phyloP scores from a whole-genome alignment of 2,888 invertebrate species.

The Heteromurus nitidus region DNA sequence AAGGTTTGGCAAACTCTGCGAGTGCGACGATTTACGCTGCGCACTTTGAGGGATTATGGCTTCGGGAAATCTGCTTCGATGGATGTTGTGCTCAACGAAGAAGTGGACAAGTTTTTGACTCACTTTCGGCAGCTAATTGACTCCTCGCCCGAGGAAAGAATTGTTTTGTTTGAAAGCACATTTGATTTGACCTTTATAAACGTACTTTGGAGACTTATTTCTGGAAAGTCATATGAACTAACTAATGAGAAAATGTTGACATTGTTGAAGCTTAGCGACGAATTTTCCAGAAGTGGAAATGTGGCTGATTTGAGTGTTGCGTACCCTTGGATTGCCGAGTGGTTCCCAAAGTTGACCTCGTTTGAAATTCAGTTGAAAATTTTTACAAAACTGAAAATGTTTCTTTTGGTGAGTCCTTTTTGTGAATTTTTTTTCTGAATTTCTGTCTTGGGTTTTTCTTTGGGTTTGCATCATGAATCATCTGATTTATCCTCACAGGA shows the following conservation, averaged over 20 bases:
- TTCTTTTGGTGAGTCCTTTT: background rate
- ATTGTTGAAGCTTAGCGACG: background rate
- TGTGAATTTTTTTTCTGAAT: background rate
- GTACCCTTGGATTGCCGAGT: background rate
- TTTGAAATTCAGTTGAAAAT: background rate
- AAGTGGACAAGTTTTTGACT: conserved; percentile 17
- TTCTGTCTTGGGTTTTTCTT: no score
- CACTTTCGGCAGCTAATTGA: background rate
- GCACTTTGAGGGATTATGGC: conserved; percentile 36
- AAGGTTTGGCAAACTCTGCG: conserved; percentile 20
- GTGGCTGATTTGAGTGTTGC: background rate
- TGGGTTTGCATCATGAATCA: no score
- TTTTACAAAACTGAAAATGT: background rate
- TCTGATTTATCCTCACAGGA: no score
- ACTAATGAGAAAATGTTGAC: background rate
- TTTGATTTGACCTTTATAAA: background rate
- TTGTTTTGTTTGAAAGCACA: no score
- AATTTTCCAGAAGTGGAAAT: background rate
- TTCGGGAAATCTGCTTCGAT: conserved; percentile 26
- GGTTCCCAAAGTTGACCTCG: background rate
- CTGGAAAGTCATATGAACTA: background rate
- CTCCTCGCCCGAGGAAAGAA: background rate
- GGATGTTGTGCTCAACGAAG: conserved; percentile 39
- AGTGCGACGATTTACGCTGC: conserved; percentile 26
- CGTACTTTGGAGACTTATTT: conserved; percentile 7